phyloP scores from a whole-genome alignment of 2,888 invertebrate genomes.

The Dendrolimus pini region DNA sequence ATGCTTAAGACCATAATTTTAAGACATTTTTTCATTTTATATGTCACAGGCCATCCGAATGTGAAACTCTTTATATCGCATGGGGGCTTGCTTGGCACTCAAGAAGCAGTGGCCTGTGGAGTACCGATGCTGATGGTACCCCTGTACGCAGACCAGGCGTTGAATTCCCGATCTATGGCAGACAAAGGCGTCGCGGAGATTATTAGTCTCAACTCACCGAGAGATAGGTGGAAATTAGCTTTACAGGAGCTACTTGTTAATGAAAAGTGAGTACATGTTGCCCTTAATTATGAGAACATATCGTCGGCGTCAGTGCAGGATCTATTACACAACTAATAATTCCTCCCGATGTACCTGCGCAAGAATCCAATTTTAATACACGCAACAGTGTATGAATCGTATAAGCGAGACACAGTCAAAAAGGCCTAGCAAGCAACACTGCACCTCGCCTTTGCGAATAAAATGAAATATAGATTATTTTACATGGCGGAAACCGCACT shows the following conservation, averaged over 20 bases:
- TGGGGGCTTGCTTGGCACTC: constrained; percentile 78
- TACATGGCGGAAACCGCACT: too few relatives aligned
- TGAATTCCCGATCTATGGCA: constrained; percentile 70
- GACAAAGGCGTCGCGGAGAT: constrained; percentile 66
- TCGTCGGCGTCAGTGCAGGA: too few relatives aligned
- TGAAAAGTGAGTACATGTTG: constrained; percentile 47
- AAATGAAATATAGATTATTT: too few relatives aligned
- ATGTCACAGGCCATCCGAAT: constrained; percentile 65
- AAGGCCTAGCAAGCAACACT: too few relatives aligned
- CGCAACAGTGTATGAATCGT: too few relatives aligned
- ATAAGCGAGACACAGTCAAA: too few relatives aligned
- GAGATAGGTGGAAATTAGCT: constrained; percentile 42
- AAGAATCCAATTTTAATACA: too few relatives aligned
- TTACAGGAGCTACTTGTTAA: constrained; percentile 57
- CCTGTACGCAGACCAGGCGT: constrained; percentile 68
- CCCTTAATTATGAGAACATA: too few relatives aligned
- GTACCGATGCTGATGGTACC: constrained; percentile 74
- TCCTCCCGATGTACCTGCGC: too few relatives aligned
- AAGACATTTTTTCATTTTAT: background rate
- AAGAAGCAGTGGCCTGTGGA: constrained; percentile 76
- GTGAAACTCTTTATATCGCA: constrained; percentile 78
- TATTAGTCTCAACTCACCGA: constrained; percentile 40
- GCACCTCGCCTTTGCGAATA: too few relatives aligned
- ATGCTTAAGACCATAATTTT: too few relatives aligned
- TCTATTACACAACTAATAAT: too few relatives aligned